Base-by-base conservation (phyloP, 2,888 invertebrate species). In the Luperina testacea region DNA sequence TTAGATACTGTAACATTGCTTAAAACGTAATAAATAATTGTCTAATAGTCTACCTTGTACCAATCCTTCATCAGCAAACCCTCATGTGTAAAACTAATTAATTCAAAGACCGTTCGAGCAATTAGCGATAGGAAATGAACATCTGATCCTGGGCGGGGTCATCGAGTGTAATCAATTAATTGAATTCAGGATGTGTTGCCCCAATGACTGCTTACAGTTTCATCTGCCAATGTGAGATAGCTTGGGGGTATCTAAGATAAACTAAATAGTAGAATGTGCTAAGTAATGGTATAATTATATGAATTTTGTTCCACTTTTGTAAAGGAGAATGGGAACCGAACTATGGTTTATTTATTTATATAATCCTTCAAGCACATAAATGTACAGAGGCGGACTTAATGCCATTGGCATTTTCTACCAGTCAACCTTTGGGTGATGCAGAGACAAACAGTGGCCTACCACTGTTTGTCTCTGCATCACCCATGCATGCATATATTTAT, bases 101-200 rank as follows among this genome's bases (percentile, higher is more conserved):
- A 84, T 84, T 85, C 82, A 74, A 81, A 85, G 80, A 80, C 67
- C 77, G 63, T 72, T 69, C 80, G 69, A 65, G 82, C 84, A 84
- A 88, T 88, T 87, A 82, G 73, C 11, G 68, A 82, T 84, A 85
- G 88, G 84, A 88, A 88, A 88, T 87, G 87, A 84, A 87, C 84
- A 85, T 76, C 77, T 77, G 83, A 82, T 70, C 77, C 64, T 42
- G 77, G 51, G 42, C 42, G 79, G 83, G 82, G 82, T 80, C 85
- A 80, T 72, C 64, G 77, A 78, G 73, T 72, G 67, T 85, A 78
- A 75, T 85, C 71, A 87, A 88, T 87, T 88, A 82, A 82, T 85
- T 82, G 64, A 59, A 32, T 79, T 76, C 77, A 83, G 83, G 85
- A 87, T 82, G 78, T 85, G 38, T 42, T 42, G 61, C 77, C 53